Percentiles rank a stretch among this genome's conserved stretches.
Conservation (phyloP, 2,797 vertebrate genomes). For the Sparus aurata region DNA sequence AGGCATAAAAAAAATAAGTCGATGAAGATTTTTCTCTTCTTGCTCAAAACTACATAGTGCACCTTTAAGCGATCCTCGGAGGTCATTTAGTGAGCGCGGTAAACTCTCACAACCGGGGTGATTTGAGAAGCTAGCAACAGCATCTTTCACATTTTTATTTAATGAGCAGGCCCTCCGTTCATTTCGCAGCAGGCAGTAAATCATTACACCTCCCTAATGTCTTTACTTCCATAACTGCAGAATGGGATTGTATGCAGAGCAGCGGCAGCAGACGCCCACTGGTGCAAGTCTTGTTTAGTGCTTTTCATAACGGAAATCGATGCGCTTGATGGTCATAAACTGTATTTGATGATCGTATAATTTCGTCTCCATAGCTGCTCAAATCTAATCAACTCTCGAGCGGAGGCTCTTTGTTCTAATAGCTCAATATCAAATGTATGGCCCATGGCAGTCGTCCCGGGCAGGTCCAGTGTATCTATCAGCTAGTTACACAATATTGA, state of each 20-base stretch:
- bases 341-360: conserved; percentile 64
- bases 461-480: conserved; percentile 8
- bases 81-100: conserved; percentile 15
- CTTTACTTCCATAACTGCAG: conserved; percentile 27
- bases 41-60: no score
- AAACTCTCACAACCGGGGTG: conserved; percentile 21
- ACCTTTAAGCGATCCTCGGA: conserved; percentile 19
- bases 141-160: conserved; percentile 41
- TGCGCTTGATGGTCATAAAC: conserved; percentile 59
- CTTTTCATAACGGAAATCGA: conserved; percentile 59
- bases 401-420: conserved; percentile 39
- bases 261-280: conserved; percentile 24
- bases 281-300: conserved; percentile 51
- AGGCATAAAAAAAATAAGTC: no score
- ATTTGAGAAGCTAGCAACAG: conserved; percentile 22
- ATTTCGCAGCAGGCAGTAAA: conserved; percentile 53
- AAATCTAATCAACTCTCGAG: conserved; percentile 62
- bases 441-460: conserved; percentile 21
- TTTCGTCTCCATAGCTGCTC: conserved; percentile 57
- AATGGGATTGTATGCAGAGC: conserved; percentile 26
- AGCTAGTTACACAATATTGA: conserved; percentile 36
- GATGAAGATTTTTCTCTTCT: no score
- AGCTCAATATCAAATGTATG: conserved; percentile 37
- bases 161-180: conserved; percentile 45
- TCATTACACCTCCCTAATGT: conserved; percentile 36